These are phyloP conservation scores for Rallus limicola DNA, from an alignment of 2,113 vertebrate species.

Conservation along the genomic window DNA sequence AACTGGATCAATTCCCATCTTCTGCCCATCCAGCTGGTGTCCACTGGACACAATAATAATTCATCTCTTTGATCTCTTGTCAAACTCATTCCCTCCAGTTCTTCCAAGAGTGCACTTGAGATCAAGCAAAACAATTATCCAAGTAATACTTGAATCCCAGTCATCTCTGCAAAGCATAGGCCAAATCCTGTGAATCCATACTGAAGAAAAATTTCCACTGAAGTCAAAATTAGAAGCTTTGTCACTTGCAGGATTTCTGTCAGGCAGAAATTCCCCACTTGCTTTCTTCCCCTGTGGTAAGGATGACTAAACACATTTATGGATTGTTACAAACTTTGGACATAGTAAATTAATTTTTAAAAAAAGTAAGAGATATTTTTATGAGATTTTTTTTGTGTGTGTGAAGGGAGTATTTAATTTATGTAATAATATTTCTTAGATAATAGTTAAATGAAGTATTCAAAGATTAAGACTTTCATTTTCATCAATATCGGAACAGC, in stretches of 20 bases:
- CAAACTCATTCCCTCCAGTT: background rate
- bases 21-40: background rate
- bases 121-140: background rate
- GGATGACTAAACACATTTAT: background rate
- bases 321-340: background rate
- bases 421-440: background rate
- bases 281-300: background rate
- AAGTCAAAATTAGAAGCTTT: constrained; percentile 15
- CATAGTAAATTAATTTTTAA: background rate
- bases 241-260: background rate
- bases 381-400: background rate
- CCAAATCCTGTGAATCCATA: background rate
- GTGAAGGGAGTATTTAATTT: background rate
- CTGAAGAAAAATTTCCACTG: background rate
- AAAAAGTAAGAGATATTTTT: background rate
- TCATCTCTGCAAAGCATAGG: background rate
- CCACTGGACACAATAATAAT: background rate
- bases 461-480: constrained; percentile 3
- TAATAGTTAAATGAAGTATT: background rate
- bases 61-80: background rate
- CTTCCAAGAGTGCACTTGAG: background rate
- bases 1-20: background rate
- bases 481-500: background rate
- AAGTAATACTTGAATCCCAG: background rate
- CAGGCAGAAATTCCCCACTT: background rate